A percentile compares a stretch with the other conserved stretches of the same genome.
phyloP scores from a whole-genome alignment of 2,113 vertebrate genomes.

The Elephas maximus region DNA sequence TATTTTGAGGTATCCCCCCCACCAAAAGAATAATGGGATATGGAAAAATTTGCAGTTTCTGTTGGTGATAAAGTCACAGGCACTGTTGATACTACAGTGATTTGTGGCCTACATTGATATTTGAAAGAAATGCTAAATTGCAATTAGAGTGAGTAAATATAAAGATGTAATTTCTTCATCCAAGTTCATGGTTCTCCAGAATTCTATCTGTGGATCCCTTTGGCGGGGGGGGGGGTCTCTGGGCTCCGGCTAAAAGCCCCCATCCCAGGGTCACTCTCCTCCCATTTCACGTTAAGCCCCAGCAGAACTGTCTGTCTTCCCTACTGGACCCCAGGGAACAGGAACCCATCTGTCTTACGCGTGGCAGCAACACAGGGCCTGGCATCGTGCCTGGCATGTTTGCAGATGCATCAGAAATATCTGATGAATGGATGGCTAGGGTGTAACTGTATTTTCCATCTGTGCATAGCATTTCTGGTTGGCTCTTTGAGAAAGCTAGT shows the following conservation, averaged over 20 bases:
- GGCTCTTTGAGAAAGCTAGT: neutral
- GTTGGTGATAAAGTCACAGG: no score
- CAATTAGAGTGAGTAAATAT: neutral
- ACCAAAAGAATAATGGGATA: no score
- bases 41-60: neutral
- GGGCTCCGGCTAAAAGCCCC: neutral
- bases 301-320: neutral
- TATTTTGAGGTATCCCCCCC: neutral
- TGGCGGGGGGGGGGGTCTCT: neutral
- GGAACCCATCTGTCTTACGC: neutral
- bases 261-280: neutral
- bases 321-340: neutral
- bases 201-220: neutral
- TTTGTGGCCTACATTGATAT: neutral
- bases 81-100: fast-evolving
- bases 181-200: neutral
- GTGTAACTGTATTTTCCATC: neutral
- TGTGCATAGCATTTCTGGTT: fast-evolving
- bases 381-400: neutral
- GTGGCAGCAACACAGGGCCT: fast-evolving
- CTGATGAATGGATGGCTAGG: fast-evolving
- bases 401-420: neutral
- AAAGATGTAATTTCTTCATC: neutral
- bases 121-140: neutral
- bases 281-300: neutral